Percentiles rank a stretch among this genome's conserved stretches.
Conservation (phyloP, 2,888 invertebrate species). For the Caenorhabditis sp. region DNA sequence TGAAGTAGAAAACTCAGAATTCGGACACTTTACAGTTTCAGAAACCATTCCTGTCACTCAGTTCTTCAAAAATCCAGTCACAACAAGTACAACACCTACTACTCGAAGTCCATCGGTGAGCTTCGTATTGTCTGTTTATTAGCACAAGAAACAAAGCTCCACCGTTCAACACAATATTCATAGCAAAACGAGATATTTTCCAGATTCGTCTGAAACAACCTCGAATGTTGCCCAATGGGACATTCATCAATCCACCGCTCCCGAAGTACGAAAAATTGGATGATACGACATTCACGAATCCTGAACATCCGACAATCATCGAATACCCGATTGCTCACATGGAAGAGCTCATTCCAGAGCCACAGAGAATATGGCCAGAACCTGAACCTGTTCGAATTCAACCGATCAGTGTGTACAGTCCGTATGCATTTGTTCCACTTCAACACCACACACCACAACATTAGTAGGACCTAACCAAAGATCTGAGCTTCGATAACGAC, state of each 20-base stretch:
- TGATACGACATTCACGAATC: slow-evolving; percentile 26
- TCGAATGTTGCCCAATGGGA: slow-evolving; percentile 55
- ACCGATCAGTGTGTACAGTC: slow-evolving; percentile 55
- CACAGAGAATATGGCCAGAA: slow-evolving; percentile 63
- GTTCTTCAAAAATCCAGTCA: slow-evolving; percentile 27
- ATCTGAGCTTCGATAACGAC: neutral
- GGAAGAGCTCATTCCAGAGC: slow-evolving; percentile 58
- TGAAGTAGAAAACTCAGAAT: neutral
- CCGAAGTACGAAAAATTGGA: slow-evolving; percentile 55
- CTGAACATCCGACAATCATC: slow-evolving; percentile 31
- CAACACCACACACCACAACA: slow-evolving; percentile 32
- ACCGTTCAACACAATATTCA: too few species aligned
- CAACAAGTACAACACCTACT: slow-evolving; percentile 12
- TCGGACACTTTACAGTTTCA: neutral
- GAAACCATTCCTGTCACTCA: slow-evolving; percentile 58
- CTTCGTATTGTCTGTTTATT: neutral
- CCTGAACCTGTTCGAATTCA: slow-evolving; percentile 59
- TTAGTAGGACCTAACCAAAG: slow-evolving; percentile 8
- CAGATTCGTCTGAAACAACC: slow-evolving; percentile 51
- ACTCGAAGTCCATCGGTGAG: slow-evolving; percentile 39
- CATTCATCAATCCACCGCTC: slow-evolving; percentile 58
- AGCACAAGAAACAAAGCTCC: too few species aligned
- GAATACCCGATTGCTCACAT: slow-evolving; percentile 43
- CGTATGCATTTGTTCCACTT: slow-evolving; percentile 40
- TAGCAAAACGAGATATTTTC: neutral